These are phyloP conservation scores for Cloeon dipterum DNA, from an alignment of 2,888 invertebrate species.

Conservation along the genomic window DNA sequence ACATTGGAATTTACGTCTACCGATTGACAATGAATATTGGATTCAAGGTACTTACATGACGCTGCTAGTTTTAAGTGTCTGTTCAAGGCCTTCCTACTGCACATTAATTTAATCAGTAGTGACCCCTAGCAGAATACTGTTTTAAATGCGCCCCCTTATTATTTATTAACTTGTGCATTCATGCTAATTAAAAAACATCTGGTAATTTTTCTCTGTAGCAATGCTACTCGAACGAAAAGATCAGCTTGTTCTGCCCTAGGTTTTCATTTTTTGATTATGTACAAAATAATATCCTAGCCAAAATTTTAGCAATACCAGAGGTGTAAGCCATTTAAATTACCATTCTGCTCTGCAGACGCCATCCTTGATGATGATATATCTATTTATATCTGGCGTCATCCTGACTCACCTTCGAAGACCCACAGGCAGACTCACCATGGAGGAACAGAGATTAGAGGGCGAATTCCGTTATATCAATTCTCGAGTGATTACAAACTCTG, in stretches of 20 bases:
- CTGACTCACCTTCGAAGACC: slow-evolving; percentile 74
- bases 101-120: too few relatives aligned
- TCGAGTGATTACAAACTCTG: slow-evolving; percentile 86
- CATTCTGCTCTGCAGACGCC: slow-evolving; percentile 43
- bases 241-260: too few relatives aligned
- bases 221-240: too few relatives aligned
- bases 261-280: too few relatives aligned
- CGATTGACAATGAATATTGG: slow-evolving; percentile 70
- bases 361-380: slow-evolving; percentile 63
- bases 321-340: slow-evolving; percentile 1
- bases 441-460: slow-evolving; percentile 93
- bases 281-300: too few relatives aligned
- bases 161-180: too few relatives aligned
- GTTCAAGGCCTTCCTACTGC: too few relatives aligned
- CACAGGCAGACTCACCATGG: slow-evolving; percentile 70
- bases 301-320: not conserved
- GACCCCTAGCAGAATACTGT: too few relatives aligned
- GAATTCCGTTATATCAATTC: slow-evolving; percentile 95
- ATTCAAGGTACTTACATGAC: slow-evolving; percentile 30
- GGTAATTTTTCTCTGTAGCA: too few relatives aligned
- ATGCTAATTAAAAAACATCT: too few relatives aligned
- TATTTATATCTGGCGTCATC: slow-evolving; percentile 65
- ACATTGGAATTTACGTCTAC: slow-evolving; percentile 85
- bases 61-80: too few relatives aligned
- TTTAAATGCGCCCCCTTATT: too few relatives aligned